Percentiles rank a stretch among this genome's conserved stretches.
Conservation (phyloP, 2,113 vertebrate species). For the Rutilus rutilus region DNA sequence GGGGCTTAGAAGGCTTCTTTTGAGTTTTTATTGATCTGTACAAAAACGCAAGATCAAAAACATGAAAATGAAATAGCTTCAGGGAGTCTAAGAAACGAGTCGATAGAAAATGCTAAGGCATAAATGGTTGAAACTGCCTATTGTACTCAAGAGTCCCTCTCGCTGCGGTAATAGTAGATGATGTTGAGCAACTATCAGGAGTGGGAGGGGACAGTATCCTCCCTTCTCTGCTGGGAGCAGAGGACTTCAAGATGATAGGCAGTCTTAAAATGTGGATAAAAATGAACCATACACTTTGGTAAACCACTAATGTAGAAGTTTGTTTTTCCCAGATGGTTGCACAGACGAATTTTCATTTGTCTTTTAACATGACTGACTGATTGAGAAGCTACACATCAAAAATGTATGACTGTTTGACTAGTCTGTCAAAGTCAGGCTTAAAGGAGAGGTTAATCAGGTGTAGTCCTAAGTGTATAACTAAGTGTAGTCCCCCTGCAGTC, state of each 20-base stretch:
- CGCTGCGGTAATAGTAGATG: constrained; percentile 27
- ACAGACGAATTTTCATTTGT: background rate
- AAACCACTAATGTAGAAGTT: background rate
- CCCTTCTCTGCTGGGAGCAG: constrained; percentile 9
- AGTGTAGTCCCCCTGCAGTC: too few species aligned
- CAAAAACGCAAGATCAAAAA: constrained; percentile 32
- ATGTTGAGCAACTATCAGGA: constrained; percentile 3
- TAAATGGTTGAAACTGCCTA: constrained; percentile 26
- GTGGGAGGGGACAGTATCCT: background rate
- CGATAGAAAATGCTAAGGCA: constrained; percentile 3
- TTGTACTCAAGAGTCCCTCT: constrained; percentile 28
- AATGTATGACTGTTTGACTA: background rate
- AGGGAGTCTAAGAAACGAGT: constrained; percentile 28
- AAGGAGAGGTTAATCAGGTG: background rate
- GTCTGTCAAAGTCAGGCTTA: background rate
- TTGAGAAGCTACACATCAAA: background rate
- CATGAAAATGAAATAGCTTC: constrained; percentile 35
- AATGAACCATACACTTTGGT: background rate
- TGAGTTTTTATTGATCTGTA: constrained; percentile 18
- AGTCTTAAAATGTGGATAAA: background rate
- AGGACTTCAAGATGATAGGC: background rate
- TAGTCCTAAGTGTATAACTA: background rate
- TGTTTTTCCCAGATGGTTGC: background rate
- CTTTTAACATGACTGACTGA: background rate
- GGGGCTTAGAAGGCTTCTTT: constrained; percentile 1